A percentile compares a stretch with the other conserved stretches of the same genome.
Evolutionary conservation across 2,888 invertebrate genomes (phyloP).

Genomic region (Hyposoter dolosus): DNA sequence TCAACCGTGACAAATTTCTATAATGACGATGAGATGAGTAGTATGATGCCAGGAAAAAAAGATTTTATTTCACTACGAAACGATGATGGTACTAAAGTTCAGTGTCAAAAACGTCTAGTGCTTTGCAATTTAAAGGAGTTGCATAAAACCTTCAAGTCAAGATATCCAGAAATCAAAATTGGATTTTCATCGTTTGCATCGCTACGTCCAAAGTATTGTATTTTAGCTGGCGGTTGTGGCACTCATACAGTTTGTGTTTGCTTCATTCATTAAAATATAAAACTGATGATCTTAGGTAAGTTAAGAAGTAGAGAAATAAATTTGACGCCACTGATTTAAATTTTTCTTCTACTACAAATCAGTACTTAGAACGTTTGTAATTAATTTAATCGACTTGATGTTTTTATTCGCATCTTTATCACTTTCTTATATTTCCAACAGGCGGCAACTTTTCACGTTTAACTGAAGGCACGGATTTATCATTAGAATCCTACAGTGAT

Average conservation of each 20-base stretch:
- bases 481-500: conserved; percentile 6
- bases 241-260: conserved; percentile 50
- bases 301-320: background rate
- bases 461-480: conserved; percentile 14
- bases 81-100: conserved; percentile 16
- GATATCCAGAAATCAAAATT: background rate
- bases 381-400: background rate
- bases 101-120: conserved; percentile 39
- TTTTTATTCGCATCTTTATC: conserved; percentile 3
- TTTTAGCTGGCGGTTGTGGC: conserved; percentile 13
- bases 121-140: conserved; percentile 13
- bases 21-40: conserved; percentile 23
- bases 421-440: background rate
- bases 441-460: conserved; percentile 19
- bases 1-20: conserved; percentile 11
- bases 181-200: conserved; percentile 34
- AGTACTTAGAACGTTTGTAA: background rate
- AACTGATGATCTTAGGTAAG: conserved; percentile 43
- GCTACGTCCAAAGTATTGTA: conserved; percentile 25
- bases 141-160: conserved; percentile 17
- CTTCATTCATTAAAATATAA: conserved; percentile 40
- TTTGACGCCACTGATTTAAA: background rate
- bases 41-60: conserved; percentile 30
- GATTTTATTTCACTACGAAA: conserved; percentile 28
- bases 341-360: background rate